These are phyloP conservation scores for Ommatoiulus sabulosus DNA, from an alignment of 2,888 invertebrate genomes.

Conservation along the genomic window DNA sequence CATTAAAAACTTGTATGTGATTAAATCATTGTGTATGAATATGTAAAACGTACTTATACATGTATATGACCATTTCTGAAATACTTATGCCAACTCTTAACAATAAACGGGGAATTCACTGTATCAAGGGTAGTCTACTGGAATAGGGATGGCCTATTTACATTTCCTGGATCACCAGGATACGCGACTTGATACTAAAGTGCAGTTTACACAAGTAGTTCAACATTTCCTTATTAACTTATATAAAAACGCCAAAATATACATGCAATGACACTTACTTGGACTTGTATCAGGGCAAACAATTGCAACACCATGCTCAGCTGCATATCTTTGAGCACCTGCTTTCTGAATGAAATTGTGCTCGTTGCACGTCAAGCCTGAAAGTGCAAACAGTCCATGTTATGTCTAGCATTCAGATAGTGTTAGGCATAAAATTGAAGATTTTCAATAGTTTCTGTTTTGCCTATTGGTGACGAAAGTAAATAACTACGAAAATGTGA, in stretches of 20 bases:
- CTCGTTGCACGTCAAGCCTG: slow-evolving; percentile 79
- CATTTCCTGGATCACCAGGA: background rate
- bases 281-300: slow-evolving; percentile 98
- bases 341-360: slow-evolving; percentile 96
- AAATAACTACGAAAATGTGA: no score
- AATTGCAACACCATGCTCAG: slow-evolving; percentile 85
- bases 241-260: background rate
- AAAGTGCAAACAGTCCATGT: background rate
- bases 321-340: slow-evolving; percentile 92
- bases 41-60: no score
- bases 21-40: no score
- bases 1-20: no score
- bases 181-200: background rate
- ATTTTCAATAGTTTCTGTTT: no score
- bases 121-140: background rate
- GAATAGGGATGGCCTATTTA: background rate
- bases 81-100: no score
- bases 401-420: no score
- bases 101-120: no score
- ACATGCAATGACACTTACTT: slow-evolving; percentile 65
- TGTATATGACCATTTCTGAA: no score
- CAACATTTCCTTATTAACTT: background rate
- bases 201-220: background rate
- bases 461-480: no score
- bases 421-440: no score